These are phyloP conservation scores for Gambelia wislizenii DNA, from an alignment of 2,797 vertebrate genomes.

Conservation along the genomic window DNA sequence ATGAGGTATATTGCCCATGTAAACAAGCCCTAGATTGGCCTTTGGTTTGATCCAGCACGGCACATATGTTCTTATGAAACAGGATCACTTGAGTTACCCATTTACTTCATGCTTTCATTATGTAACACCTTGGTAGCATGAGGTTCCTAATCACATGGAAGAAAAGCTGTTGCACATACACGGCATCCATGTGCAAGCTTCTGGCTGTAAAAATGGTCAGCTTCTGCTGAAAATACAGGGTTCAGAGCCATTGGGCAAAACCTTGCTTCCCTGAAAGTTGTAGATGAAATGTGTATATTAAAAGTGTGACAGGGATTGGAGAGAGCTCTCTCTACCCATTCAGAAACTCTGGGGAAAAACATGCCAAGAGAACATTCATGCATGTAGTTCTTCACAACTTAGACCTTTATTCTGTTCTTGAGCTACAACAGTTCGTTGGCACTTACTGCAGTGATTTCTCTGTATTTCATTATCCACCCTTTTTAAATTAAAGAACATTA, in stretches of 20 bases:
- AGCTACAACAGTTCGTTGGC: not conserved
- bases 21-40: no score
- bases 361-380: not conserved
- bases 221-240: not conserved
- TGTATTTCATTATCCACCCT: not conserved
- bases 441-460: not conserved
- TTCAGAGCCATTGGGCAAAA: not conserved
- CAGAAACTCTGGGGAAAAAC: not conserved
- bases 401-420: not conserved
- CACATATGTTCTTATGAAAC: not conserved
- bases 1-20: no score
- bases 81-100: not conserved
- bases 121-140: not conserved
- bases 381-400: no score
- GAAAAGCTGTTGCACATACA: not conserved
- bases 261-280: not conserved
- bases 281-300: not conserved
- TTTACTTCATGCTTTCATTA: not conserved
- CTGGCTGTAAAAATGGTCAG: no score
- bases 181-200: not conserved
- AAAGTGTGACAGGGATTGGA: not conserved
- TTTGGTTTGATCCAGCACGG: not conserved
- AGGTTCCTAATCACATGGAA: not conserved
- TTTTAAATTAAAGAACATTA: slow-evolving; percentile 9
- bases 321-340: not conserved